Base-by-base conservation (phyloP, 2,113 vertebrate species). In the Cochlearius cochlearius region DNA sequence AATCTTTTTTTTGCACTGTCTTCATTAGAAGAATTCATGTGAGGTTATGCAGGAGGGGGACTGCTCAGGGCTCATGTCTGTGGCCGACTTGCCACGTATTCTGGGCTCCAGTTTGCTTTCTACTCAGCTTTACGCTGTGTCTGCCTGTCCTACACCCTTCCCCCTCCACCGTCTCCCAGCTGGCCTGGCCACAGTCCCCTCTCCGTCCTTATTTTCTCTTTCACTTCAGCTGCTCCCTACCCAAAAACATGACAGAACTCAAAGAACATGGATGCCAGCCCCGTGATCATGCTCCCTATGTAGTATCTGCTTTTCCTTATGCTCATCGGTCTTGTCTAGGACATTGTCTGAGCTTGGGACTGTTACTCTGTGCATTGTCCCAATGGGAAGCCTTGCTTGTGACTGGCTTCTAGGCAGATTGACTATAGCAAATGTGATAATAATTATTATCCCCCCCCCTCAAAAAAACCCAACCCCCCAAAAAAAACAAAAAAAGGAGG, bases 71-170 rank as follows among this genome's bases (percentile, higher is more conserved):
- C 60, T 73, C n/a, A 23, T 41, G 14, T 39, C 74, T 45, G n/a
- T 53, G 80, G 45, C 53, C 85, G 63, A 63, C 34, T 58, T 2
- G 1, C 29, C 60, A 22, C 25, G 3, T 68, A 12, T 39, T 56
- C 50, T 74, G 56, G 34, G 27, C 67, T 71, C 32, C 34, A 62
- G 5, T 68, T 84, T 26, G 29, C 30, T 71, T 71, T 71, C 50
- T 69, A n/a, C 53, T 49, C 1, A 2, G 41, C 34, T 43, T 80
- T 50, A 20, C 0, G 0, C 38, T 15, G 7, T 55, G 6, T n/a
- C 43, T 92, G n/a, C 39, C 38, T 69, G 17, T 55, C 62, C 19
- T 67, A 3, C 22, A 10, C 30, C n/a, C 64, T 89, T 53, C 38
- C 23, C 72, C 38, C 41, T 45, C 34, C 29, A 20, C 36, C 11